phyloP scores from a whole-genome alignment of 1,140 invertebrate genomes.

The Drosophila rufa region DNA sequence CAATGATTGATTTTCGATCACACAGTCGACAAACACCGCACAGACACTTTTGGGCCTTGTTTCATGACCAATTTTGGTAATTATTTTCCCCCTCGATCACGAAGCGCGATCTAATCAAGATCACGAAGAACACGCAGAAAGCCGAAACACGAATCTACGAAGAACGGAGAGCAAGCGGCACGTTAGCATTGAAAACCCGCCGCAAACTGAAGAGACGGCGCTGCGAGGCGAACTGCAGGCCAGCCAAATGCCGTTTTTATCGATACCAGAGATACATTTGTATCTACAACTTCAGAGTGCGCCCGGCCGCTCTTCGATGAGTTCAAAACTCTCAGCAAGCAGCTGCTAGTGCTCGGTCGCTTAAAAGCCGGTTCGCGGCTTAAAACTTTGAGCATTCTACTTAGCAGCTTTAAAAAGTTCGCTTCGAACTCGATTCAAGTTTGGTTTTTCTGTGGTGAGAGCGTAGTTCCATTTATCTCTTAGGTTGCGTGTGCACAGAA shows the following conservation, averaged over 20 bases:
- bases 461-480: conserved; percentile 57
- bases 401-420: conserved; percentile 22
- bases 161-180: conserved; percentile 48
- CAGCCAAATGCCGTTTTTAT: conserved; percentile 58
- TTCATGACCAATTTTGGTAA: conserved; percentile 59
- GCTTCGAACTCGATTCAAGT: conserved; percentile 8
- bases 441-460: conserved; percentile 15
- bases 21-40: conserved; percentile 28
- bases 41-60: conserved; percentile 26
- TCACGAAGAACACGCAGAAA: conserved; percentile 54
- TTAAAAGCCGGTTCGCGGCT: conserved; percentile 70
- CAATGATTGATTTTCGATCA: conserved; percentile 37
- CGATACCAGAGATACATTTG: conserved; percentile 76
- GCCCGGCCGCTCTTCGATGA: neutral
- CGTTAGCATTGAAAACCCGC: conserved; percentile 75
- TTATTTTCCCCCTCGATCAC: conserved; percentile 47
- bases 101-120: conserved; percentile 53
- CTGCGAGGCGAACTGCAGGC: conserved; percentile 42
- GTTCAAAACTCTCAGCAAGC: conserved; percentile 49
- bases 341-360: conserved; percentile 32
- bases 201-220: conserved; percentile 68
- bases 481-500: conserved; percentile 10
- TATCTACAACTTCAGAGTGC: conserved; percentile 52
- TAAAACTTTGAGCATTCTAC: conserved; percentile 50
- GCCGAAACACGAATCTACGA: conserved; percentile 10